Conservation (phyloP, 2,797 vertebrate species). For the Euthynnus affinis region DNA sequence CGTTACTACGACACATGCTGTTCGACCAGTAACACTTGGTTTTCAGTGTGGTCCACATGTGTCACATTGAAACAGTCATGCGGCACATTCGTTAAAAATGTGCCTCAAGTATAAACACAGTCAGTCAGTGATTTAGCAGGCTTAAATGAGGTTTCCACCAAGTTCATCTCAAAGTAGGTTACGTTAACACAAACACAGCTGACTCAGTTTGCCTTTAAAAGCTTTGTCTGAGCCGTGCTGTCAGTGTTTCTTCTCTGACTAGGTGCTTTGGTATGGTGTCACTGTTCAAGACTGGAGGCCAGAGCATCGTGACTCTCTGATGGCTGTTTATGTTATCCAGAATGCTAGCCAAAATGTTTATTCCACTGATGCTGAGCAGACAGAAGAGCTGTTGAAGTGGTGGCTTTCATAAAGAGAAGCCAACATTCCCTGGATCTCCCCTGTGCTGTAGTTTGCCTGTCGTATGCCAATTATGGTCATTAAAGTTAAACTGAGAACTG, state of each 20-base stretch:
- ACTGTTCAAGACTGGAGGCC: slow-evolving; percentile 13
- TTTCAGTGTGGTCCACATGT: not conserved
- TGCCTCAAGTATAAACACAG: slow-evolving; percentile 9
- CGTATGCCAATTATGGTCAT: slow-evolving; percentile 45
- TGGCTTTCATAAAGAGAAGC: not conserved
- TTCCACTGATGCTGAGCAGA: slow-evolving; percentile 61
- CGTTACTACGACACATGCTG: not conserved
- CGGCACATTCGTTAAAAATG: not conserved
- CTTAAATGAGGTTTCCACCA: not conserved
- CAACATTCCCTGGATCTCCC: slow-evolving; percentile 30
- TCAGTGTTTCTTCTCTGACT: slow-evolving; percentile 24
- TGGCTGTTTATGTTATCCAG: slow-evolving; percentile 55
- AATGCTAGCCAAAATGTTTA: slow-evolving; percentile 63
- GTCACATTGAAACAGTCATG: not conserved
- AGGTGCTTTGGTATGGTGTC: slow-evolving; percentile 35
- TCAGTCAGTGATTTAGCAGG: not conserved
- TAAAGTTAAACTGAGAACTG: not conserved
- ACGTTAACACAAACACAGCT: slow-evolving; percentile 54
- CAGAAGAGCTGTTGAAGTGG: slow-evolving; percentile 19
- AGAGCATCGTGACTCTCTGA: slow-evolving; percentile 14
- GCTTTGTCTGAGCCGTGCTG: slow-evolving; percentile 9
- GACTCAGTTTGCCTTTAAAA: slow-evolving; percentile 55
- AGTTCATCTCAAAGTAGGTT: slow-evolving; percentile 18
- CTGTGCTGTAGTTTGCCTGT: not conserved
- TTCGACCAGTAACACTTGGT: not conserved